Conservation (phyloP, 2,797 vertebrate species). For the Poecilia picta region DNA sequence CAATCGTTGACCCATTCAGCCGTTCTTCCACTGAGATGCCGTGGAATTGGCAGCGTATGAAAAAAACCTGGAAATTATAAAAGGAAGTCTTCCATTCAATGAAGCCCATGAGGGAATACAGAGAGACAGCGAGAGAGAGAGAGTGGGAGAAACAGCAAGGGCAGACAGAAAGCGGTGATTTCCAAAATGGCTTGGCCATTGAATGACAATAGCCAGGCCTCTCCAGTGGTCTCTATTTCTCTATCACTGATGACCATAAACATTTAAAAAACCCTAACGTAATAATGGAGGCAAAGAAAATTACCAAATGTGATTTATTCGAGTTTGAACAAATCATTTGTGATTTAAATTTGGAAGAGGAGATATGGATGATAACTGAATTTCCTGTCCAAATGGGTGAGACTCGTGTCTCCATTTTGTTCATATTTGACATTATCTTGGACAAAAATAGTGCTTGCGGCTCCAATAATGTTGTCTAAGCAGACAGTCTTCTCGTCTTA, state of each 20-base stretch:
- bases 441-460: constrained; percentile 5
- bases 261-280: constrained; percentile 47
- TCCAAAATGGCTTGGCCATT: constrained; percentile 80
- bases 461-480: constrained; percentile 35
- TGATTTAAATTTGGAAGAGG: constrained; percentile 74
- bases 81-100: constrained; percentile 84
- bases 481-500: constrained; percentile 15
- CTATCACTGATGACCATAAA: constrained; percentile 60
- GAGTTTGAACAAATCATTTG: constrained; percentile 68
- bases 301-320: constrained; percentile 79
- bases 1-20: constrained; percentile 1
- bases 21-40: constrained; percentile 35
- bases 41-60: constrained; percentile 66
- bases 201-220: constrained; percentile 87
- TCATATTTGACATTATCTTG: constrained; percentile 20
- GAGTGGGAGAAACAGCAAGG: constrained; percentile 42
- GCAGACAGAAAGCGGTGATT: constrained; percentile 77
- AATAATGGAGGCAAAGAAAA: constrained; percentile 63
- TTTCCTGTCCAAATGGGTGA: constrained; percentile 50
- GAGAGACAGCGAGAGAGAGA: constrained; percentile 55
- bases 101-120: constrained; percentile 81
- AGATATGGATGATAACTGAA: constrained; percentile 69
- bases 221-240: constrained; percentile 48
- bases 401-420: constrained; percentile 33
- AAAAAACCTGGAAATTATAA: constrained; percentile 79